Percentiles rank a stretch among this genome's conserved stretches.
Evolutionary conservation across 2,797 vertebrate species (phyloP).

Genomic region (Mormyrops boulengeri): DNA sequence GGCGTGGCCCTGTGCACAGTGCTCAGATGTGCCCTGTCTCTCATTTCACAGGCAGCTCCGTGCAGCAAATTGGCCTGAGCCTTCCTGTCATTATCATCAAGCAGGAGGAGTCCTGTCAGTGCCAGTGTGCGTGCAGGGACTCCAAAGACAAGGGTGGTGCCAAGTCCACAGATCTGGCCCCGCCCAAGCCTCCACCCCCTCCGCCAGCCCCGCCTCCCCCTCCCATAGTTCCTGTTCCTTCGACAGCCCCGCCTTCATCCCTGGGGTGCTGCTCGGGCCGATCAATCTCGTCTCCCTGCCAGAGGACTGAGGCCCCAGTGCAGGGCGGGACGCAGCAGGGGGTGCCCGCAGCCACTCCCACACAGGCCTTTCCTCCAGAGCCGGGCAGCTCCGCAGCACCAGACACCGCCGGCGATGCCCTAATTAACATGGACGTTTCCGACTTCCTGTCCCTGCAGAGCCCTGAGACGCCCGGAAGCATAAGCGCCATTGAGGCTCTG

Average conservation of each 20-base stretch:
- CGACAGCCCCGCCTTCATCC: conserved; percentile 44
- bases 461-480: conserved; percentile 70
- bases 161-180: conserved; percentile 53
- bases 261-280: conserved; percentile 47
- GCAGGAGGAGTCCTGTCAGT: conserved; percentile 97
- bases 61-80: conserved; percentile 96
- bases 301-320: conserved; percentile 51
- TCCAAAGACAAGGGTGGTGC: conserved; percentile 76
- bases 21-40: neutral
- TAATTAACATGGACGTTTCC: conserved; percentile 84
- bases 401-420: conserved; percentile 61
- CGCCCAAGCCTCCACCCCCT: conserved; percentile 42
- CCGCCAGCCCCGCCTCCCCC: conserved; percentile 43
- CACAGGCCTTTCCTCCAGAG: conserved; percentile 47
- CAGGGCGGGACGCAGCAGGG: conserved; percentile 38
- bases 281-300: conserved; percentile 43
- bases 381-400: conserved; percentile 42
- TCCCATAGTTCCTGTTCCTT: conserved; percentile 35
- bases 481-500: conserved; percentile 75
- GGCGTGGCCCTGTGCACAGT: neutral
- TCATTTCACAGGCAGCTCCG: conserved; percentile 70
- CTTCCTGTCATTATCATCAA: conserved; percentile 99
- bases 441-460: conserved; percentile 88
- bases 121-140: conserved; percentile 94
- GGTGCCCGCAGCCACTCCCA: conserved; percentile 27